Evolutionary conservation across 2,888 invertebrate genomes (phyloP).

Genomic region (Nephrotoma flavescens): DNA sequence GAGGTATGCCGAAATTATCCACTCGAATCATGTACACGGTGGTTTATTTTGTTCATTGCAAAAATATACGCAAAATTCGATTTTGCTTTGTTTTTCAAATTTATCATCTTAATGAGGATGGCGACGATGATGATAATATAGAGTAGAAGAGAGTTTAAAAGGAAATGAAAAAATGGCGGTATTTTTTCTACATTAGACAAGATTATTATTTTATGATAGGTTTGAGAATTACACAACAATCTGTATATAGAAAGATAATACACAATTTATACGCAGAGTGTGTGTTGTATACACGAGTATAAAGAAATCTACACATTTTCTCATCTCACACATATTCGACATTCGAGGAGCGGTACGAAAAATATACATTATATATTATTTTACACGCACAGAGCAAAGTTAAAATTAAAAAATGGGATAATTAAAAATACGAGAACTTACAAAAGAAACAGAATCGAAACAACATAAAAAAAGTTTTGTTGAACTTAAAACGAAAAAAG

Average conservation of each 20-base stretch:
- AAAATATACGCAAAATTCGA: background rate
- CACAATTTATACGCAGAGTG: background rate
- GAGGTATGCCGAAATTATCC: background rate
- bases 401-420: background rate
- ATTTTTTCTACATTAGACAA: background rate
- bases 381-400: background rate
- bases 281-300: background rate
- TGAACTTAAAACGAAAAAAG: background rate
- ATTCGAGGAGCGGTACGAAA: background rate
- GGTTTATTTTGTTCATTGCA: background rate
- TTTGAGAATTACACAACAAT: background rate
- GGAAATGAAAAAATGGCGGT: background rate
- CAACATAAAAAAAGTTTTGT: background rate
- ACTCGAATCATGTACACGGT: background rate
- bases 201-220: background rate
- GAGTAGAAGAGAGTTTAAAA: background rate
- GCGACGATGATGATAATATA: background rate
- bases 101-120: background rate
- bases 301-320: background rate
- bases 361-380: background rate
- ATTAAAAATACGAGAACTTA: background rate
- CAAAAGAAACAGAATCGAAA: background rate
- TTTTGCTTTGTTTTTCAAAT: background rate
- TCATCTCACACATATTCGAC: background rate
- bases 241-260: background rate